Conservation (phyloP, 2,113 vertebrate species). For the Tor tambroides region DNA sequence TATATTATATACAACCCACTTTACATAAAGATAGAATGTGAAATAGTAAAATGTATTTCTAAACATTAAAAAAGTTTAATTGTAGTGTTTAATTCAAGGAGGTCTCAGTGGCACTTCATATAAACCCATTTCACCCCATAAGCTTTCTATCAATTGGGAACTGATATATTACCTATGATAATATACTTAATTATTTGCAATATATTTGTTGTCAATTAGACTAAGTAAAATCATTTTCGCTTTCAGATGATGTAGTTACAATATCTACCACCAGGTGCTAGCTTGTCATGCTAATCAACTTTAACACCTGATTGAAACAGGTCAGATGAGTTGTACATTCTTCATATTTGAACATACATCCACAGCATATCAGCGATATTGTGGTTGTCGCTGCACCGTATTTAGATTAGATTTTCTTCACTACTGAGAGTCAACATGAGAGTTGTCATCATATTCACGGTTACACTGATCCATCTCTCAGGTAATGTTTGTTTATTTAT, state of each 20-base stretch:
- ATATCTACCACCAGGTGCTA: background rate
- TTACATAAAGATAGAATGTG: too few relatives aligned
- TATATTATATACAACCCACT: too few relatives aligned
- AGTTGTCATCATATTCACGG: slow-evolving; percentile 18
- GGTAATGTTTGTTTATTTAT: too few relatives aligned
- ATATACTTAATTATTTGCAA: background rate
- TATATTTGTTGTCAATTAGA: too few relatives aligned
- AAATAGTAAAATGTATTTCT: too few relatives aligned
- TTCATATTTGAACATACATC: background rate
- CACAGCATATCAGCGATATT: background rate
- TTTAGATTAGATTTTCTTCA: too few relatives aligned
- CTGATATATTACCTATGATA: background rate
- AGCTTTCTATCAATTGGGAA: background rate
- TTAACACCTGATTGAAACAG: background rate
- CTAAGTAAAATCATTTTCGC: background rate
- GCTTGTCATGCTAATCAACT: background rate
- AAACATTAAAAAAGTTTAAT: too few relatives aligned
- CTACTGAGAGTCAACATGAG: background rate
- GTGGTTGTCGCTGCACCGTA: background rate
- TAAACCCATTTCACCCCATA: background rate
- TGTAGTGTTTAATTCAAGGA: background rate
- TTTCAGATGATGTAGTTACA: background rate
- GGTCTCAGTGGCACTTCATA: background rate
- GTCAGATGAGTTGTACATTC: background rate
- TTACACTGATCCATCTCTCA: background rate